phyloP scores from a whole-genome alignment of 2,113 vertebrate genomes.

The Nibea coibor region DNA sequence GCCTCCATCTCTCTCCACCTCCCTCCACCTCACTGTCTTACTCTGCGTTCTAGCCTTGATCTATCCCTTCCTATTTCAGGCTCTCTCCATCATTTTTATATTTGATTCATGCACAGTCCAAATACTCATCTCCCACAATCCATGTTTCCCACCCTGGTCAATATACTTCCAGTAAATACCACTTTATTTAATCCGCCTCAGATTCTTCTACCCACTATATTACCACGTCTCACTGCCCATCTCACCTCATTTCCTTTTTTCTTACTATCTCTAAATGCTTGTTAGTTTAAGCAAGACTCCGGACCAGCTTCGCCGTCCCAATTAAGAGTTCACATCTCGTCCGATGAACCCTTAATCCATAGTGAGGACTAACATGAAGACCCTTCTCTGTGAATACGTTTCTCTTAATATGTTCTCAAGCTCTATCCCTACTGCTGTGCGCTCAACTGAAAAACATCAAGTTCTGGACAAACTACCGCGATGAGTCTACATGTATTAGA shows the following conservation, averaged over 20 bases:
- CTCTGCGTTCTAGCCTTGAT: constrained; percentile 20
- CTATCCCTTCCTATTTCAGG: constrained; percentile 43
- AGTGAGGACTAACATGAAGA: constrained; percentile 34
- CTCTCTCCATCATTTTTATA: constrained; percentile 32
- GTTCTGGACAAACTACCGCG: constrained; percentile 28
- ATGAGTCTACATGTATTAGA: constrained; percentile 13
- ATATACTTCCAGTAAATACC: constrained; percentile 40
- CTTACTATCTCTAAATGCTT: constrained; percentile 47
- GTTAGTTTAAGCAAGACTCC: constrained; percentile 63
- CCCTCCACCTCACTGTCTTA: constrained; percentile 17
- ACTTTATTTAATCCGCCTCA: constrained; percentile 43
- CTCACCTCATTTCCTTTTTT: constrained; percentile 54
- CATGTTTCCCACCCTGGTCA: constrained; percentile 36
- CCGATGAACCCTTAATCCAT: constrained; percentile 60
- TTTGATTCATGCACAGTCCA: constrained; percentile 38
- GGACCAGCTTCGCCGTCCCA: constrained; percentile 61
- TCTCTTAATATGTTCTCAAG: constrained; percentile 51
- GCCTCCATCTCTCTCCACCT: constrained; percentile 52
- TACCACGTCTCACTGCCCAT: constrained; percentile 29
- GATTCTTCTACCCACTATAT: constrained; percentile 26
- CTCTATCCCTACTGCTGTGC: constrained; percentile 5
- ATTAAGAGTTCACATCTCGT: constrained; percentile 51
- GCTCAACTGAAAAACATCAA: constrained; percentile 44
- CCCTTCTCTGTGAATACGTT: constrained; percentile 33
- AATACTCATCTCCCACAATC: constrained; percentile 30